Evolutionary conservation across 2,113 vertebrate species (phyloP), one percentile per base, ranked within the genome.

Genomic region (Aegotheles bennettii): DNA sequence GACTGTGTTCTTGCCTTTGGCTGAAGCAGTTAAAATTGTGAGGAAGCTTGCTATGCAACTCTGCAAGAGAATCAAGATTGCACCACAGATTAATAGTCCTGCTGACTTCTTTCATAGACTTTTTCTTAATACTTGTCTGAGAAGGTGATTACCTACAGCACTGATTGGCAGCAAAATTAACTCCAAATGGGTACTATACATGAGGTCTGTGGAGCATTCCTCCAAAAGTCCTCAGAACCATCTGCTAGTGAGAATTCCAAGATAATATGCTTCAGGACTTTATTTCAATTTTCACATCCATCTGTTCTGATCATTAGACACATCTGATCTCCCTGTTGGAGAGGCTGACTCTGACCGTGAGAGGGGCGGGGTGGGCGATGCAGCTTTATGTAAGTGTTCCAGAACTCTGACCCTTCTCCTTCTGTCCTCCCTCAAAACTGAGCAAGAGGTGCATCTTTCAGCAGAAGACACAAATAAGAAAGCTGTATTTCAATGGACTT

Each of bases 251-350:
- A 93, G 78, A 78, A 67, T n/a, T 94, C 63, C 77, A 84, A 84
- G 69, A 70, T 85, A 88, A 88, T 87, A 63, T 45, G 73, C 92
- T 96, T 86, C 74, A 93, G 85, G 90, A 92, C 80, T 92, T 90
- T 29, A 87, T 92, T 93, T 94, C 82, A 86, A 82, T 95, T 96
- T 97, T 82, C 87, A 42, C 20, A 68, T 69, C 89, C 89, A 95
- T 87, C 91, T 97, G 84, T 76, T 91, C 64, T 95, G 94, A 84
- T 95, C 94, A 64, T 93, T 91, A 95, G 91, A 87, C 84, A 92
- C 91, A 95, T 92, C 87, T 89, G 87, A 94, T 84, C 35, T 87
- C 65, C 31, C 60, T 54, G 89, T 36, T 65, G 84, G 87, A 94
- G 65, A 71, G 43, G 28, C 81, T 57, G 26, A 31, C 38, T 43